Percentiles rank a stretch among this genome's conserved stretches.
Evolutionary conservation across 2,888 invertebrate species (phyloP).

Genomic region (Crepidodera aurea): DNA sequence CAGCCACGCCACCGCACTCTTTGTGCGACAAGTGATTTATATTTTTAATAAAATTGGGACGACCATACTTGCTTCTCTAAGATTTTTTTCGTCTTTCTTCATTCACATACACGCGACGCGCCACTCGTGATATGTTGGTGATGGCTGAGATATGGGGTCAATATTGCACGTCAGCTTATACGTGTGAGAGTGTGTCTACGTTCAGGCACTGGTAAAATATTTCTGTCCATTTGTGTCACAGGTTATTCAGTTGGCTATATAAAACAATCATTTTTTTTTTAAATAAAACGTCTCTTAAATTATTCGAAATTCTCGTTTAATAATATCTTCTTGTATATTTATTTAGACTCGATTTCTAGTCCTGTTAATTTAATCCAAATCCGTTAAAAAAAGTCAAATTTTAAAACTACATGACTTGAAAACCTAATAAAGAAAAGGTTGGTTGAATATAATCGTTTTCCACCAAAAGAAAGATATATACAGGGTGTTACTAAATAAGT

Average conservation of each 20-base stretch:
- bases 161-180: slow-evolving; percentile 30
- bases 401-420: too few species aligned
- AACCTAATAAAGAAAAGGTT: too few species aligned
- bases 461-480: too few species aligned
- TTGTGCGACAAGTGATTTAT: slow-evolving; percentile 69
- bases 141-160: slow-evolving; percentile 38
- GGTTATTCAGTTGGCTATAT: neutral
- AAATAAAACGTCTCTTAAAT: too few species aligned
- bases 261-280: neutral
- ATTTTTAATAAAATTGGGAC: slow-evolving; percentile 60
- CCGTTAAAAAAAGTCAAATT: too few species aligned
- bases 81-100: slow-evolving; percentile 40
- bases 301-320: too few species aligned
- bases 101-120: slow-evolving; percentile 39
- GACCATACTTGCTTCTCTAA: slow-evolving; percentile 37
- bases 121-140: slow-evolving; percentile 37
- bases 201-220: slow-evolving; percentile 9
- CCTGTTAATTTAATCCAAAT: too few species aligned
- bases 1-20: slow-evolving; percentile 62
- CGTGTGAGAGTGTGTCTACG: neutral
- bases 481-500: too few species aligned
- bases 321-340: too few species aligned
- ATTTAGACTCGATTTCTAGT: too few species aligned
- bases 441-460: too few species aligned
- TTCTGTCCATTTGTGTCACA: slow-evolving; percentile 1